Evolutionary conservation across 2,113 vertebrate species (phyloP).

Genomic region (Amblyornis subalaris): DNA sequence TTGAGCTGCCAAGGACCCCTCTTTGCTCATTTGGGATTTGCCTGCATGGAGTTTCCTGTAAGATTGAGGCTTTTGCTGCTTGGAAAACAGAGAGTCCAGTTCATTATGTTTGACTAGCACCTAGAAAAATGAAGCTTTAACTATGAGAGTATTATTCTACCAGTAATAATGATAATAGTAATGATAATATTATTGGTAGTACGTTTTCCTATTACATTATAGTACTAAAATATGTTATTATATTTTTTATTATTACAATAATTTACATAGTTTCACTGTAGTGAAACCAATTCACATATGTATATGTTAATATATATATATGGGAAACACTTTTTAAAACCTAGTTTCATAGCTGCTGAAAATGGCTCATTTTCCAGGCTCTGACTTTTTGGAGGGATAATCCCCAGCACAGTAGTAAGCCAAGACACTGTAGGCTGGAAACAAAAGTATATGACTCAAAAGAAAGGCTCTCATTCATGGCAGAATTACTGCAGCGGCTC

Average conservation of each 20-base stretch:
- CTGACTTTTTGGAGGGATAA: conserved; percentile 30
- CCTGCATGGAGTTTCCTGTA: background rate
- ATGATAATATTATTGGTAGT: background rate
- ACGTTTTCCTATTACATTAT: background rate
- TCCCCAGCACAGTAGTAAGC: conserved; percentile 38
- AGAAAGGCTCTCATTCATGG: conserved; percentile 57
- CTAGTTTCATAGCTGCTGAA: conserved; percentile 17
- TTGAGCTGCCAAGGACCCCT: background rate
- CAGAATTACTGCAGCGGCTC: conserved; percentile 39
- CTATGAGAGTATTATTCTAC: background rate
- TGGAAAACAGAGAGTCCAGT: background rate
- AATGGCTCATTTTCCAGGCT: conserved; percentile 28
- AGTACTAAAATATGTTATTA: background rate
- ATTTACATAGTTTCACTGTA: background rate
- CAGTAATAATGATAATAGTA: background rate
- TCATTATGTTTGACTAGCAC: background rate
- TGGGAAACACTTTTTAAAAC: background rate
- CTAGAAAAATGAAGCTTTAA: background rate
- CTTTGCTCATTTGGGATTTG: background rate
- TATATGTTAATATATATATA: background rate
- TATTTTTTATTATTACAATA: conserved; percentile 13
- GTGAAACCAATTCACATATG: background rate
- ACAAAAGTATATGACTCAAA: conserved; percentile 54
- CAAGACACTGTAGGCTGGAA: conserved; percentile 23
- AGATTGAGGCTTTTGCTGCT: background rate